Evolutionary conservation across 2,888 invertebrate species (phyloP).

Genomic region (Caenorhabditis sp.): DNA sequence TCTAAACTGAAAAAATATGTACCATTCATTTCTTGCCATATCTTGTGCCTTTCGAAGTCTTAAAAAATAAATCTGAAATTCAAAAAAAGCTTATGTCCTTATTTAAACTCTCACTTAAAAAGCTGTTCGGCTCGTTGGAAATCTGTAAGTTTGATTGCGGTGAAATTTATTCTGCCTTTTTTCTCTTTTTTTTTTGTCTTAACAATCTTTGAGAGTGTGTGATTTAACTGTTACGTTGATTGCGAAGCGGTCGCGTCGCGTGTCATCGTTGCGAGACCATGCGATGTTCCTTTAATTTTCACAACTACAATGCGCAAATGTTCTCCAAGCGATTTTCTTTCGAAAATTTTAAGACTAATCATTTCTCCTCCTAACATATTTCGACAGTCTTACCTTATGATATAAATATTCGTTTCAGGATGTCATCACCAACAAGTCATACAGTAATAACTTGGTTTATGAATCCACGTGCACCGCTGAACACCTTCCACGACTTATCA

Average conservation of each 20-base stretch:
- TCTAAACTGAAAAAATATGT: slow-evolving; percentile 1
- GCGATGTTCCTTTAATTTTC: too few species aligned
- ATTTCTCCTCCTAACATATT: too few species aligned
- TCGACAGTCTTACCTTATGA: too few species aligned
- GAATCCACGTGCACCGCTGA: slow-evolving; percentile 73
- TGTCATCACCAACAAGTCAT: slow-evolving; percentile 41
- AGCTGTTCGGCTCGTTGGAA: slow-evolving; percentile 5
- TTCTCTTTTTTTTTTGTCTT: background rate
- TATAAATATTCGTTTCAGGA: slow-evolving; percentile 49
- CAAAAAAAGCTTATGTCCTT: background rate
- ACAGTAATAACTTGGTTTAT: slow-evolving; percentile 56
- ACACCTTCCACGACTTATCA: slow-evolving; percentile 70
- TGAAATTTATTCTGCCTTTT: background rate
- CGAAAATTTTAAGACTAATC: too few species aligned
- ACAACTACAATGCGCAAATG: too few species aligned
- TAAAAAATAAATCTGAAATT: too few species aligned
- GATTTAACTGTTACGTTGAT: background rate
- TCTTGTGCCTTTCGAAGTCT: background rate
- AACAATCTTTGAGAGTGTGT: background rate
- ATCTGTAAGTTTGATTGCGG: background rate
- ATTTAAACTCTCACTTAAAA: background rate
- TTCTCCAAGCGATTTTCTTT: too few species aligned
- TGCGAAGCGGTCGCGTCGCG: too few species aligned
- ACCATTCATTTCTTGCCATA: background rate
- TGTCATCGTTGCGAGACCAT: too few species aligned